phyloP scores from a whole-genome alignment of 2,888 invertebrate genomes.

The Noctua janthe region DNA sequence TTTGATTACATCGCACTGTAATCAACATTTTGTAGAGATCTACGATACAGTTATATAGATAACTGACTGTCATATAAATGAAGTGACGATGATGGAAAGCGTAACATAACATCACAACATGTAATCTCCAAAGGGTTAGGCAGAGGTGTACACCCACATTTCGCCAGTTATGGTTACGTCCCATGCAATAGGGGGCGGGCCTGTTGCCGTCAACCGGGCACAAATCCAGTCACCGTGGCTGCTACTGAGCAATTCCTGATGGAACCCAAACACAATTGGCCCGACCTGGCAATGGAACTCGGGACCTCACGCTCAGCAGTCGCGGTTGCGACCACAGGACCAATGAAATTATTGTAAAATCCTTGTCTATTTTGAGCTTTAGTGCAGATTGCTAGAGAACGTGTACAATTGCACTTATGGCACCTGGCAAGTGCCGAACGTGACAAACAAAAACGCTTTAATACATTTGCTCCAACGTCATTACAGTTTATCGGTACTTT shows the following conservation, averaged over 20 bases:
- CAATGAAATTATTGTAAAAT: not conserved
- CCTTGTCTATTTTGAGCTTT: not conserved
- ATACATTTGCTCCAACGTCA: constrained; percentile 80
- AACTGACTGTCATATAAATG: constrained; percentile 16
- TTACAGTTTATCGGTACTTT: constrained; percentile 84
- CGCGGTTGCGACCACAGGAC: too few relatives aligned
- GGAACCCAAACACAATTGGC: too few relatives aligned
- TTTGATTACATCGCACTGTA: constrained; percentile 53
- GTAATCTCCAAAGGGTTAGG: not conserved
- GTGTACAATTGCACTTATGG: constrained; percentile 48
- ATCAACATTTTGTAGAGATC: constrained; percentile 41
- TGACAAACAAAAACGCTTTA: constrained; percentile 75
- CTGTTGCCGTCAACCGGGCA: too few relatives aligned
- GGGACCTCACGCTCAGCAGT: too few relatives aligned
- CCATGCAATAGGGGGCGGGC: too few relatives aligned
- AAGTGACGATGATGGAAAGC: not conserved
- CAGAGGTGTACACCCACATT: too few relatives aligned
- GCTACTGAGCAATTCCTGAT: too few relatives aligned
- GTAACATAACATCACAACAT: not conserved
- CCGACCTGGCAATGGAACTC: too few relatives aligned
- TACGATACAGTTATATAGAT: constrained; percentile 23
- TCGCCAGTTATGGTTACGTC: too few relatives aligned
- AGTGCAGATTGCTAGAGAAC: not conserved
- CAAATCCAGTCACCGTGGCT: too few relatives aligned
- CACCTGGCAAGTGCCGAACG: constrained; percentile 55